A percentile compares a stretch with the other conserved stretches of the same genome.
These are phyloP conservation scores for Syritta pipiens DNA, from an alignment of 2,888 invertebrate species.

Conservation along the genomic window DNA sequence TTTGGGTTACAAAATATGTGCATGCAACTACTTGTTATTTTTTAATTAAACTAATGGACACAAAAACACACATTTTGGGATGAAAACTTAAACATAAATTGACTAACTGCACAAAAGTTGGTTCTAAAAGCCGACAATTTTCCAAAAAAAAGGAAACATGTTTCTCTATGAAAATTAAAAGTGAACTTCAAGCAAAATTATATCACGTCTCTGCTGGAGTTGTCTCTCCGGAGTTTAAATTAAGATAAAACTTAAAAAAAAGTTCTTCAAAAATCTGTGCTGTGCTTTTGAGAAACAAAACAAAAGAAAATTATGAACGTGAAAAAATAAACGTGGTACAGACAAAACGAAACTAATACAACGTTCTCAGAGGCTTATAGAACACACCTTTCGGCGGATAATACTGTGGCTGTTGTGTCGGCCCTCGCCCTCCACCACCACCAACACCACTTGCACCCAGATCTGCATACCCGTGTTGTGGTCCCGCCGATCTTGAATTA, in stretches of 20 bases:
- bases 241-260: slow-evolving; percentile 16
- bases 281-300: slow-evolving; percentile 59
- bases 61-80: slow-evolving; percentile 2
- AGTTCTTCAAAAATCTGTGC: slow-evolving; percentile 24
- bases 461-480: slow-evolving; percentile 83
- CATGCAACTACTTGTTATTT: slow-evolving; percentile 4
- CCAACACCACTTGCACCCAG: slow-evolving; percentile 70
- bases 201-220: slow-evolving; percentile 2
- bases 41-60: neutral
- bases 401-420: slow-evolving; percentile 81
- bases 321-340: slow-evolving; percentile 5
- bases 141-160: slow-evolving; percentile 9
- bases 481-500: slow-evolving; percentile 73
- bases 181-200: slow-evolving; percentile 3
- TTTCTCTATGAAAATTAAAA: neutral
- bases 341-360: slow-evolving; percentile 47
- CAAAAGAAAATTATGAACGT: slow-evolving; percentile 68
- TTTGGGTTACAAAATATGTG: neutral
- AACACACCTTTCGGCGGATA: slow-evolving; percentile 85
- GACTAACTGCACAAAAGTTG: slow-evolving; percentile 62
- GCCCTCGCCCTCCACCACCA: slow-evolving; percentile 65
- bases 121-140: slow-evolving; percentile 65
- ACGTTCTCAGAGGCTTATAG: slow-evolving; percentile 72
- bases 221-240: neutral
- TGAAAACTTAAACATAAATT: slow-evolving; percentile 15